Evolutionary conservation across 2,888 invertebrate species (phyloP).

Genomic region (Plebejus argus): DNA sequence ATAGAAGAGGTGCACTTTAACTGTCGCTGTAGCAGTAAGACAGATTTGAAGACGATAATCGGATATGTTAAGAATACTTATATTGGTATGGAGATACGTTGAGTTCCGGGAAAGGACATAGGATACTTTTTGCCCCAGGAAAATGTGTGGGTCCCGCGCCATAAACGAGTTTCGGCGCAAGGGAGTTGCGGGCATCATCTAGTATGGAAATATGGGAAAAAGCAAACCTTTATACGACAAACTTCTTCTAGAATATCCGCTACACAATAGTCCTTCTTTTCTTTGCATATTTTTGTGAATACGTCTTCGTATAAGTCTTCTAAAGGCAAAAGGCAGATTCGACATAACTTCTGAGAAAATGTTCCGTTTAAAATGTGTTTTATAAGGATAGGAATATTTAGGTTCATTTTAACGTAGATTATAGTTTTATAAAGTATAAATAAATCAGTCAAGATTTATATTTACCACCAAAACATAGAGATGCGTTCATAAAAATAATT

Average conservation of each 20-base stretch:
- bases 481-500: conserved; percentile 4
- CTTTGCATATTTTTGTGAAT: conserved; percentile 63
- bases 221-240: conserved; percentile 38
- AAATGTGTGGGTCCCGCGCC: too few relatives aligned
- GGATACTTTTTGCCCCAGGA: too few relatives aligned
- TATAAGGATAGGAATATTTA: conserved; percentile 58
- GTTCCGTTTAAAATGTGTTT: conserved; percentile 65
- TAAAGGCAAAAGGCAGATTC: conserved; percentile 61
- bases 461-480: conserved; percentile 22
- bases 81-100: too few relatives aligned
- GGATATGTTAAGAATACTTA: too few relatives aligned
- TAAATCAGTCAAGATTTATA: background rate
- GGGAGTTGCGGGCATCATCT: too few relatives aligned
- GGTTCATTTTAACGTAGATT: conserved; percentile 48
- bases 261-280: conserved; percentile 60
- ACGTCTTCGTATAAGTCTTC: conserved; percentile 57
- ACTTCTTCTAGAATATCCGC: conserved; percentile 60
- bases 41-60: too few relatives aligned
- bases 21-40: too few relatives aligned
- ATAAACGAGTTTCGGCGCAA: too few relatives aligned
- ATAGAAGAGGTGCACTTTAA: too few relatives aligned
- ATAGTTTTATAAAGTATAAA: too few relatives aligned
- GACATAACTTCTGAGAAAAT: conserved; percentile 59
- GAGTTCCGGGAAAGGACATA: too few relatives aligned
- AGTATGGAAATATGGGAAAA: background rate